These are phyloP conservation scores for Xerus rutilus DNA, from an alignment of 2,797 vertebrate species.

Conservation along the genomic window DNA sequence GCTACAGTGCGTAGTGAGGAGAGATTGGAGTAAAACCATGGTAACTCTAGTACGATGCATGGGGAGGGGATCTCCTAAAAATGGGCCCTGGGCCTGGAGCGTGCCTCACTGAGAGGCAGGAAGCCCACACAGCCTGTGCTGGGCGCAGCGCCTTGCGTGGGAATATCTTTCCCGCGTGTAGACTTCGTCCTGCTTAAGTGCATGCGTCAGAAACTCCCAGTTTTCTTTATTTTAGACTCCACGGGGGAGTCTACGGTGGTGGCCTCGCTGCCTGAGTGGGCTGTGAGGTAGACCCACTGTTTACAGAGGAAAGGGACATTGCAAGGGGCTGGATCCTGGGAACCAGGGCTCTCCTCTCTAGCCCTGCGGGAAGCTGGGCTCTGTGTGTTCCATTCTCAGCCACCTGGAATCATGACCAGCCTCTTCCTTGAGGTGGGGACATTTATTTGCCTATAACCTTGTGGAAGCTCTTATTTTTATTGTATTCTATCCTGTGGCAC, in stretches of 20 bases:
- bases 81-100: background rate
- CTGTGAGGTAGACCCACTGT: background rate
- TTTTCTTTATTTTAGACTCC: background rate
- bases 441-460: background rate
- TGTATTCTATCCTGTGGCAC: background rate
- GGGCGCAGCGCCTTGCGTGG: fast-evolving
- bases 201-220: background rate
- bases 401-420: fast-evolving
- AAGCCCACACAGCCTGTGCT: fast-evolving
- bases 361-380: too few species aligned
- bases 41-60: background rate
- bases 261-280: background rate
- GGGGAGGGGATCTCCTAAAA: background rate
- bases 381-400: background rate
- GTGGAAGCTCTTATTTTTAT: too few species aligned
- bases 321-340: fast-evolving
- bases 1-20: background rate
- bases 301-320: fast-evolving
- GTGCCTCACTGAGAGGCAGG: background rate
- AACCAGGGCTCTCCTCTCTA: background rate
- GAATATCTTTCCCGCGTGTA: fast-evolving
- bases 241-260: background rate
- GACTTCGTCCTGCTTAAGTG: background rate
- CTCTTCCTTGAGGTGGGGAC: background rate
- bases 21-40: background rate